phyloP scores from a whole-genome alignment of 2,888 invertebrate species.

The Drosophila leonis region DNA sequence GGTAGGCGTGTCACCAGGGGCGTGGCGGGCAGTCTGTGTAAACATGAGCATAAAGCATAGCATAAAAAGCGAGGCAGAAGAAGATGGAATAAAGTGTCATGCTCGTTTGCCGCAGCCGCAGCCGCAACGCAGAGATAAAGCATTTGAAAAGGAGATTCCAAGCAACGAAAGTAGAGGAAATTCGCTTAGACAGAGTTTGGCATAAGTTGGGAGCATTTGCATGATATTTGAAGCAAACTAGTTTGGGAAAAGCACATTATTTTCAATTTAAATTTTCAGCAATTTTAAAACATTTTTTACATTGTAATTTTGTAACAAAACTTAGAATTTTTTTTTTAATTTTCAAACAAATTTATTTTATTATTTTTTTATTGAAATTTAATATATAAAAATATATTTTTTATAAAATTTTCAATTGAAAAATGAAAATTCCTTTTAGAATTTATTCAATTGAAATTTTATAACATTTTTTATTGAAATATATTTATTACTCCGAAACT shows the following conservation, averaged over 20 bases:
- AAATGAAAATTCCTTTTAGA: no score
- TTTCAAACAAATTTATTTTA: no score
- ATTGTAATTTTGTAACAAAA: no score
- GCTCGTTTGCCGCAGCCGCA: conserved; percentile 27
- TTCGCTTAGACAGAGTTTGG: not conserved
- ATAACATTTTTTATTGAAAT: no score
- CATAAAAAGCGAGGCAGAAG: conserved; percentile 35
- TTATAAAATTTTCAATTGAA: no score
- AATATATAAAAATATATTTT: no score
- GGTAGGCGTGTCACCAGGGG: not conserved
- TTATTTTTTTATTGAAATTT: no score
- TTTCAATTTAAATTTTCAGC: not conserved
- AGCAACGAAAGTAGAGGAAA: not conserved
- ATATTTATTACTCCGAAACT: no score
- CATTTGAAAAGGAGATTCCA: conserved; percentile 13
- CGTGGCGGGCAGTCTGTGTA: conserved; percentile 18
- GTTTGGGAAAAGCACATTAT: no score
- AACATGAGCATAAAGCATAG: conserved; percentile 59
- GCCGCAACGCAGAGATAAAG: conserved; percentile 44
- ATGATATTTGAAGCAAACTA: not conserved
- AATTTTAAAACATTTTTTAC: no score
- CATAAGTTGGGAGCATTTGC: not conserved
- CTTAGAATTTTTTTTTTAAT: no score
- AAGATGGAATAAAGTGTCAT: conserved; percentile 52
- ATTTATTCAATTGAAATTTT: no score